Evolutionary conservation across 2,113 vertebrate species (phyloP).

Genomic region (Cheirogaleus medius): DNA sequence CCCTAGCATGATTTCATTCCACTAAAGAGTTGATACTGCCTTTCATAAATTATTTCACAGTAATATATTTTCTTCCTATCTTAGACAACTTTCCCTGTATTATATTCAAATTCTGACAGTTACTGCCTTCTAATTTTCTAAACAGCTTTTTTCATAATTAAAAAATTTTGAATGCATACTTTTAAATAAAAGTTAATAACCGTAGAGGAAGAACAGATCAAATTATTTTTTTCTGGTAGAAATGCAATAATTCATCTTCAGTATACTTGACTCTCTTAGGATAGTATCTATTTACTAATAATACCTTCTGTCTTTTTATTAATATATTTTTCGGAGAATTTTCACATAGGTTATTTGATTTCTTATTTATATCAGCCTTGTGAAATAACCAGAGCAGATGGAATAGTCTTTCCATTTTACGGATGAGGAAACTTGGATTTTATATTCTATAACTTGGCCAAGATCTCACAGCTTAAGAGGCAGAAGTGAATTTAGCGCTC

Average conservation of each 20-base stretch:
- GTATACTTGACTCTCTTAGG: background rate
- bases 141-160: conserved; percentile 12
- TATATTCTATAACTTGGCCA: background rate
- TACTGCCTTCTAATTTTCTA: conserved; percentile 1
- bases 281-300: conserved; percentile 19
- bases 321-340: conserved; percentile 52
- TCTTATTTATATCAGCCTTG: conserved; percentile 31
- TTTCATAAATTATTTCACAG: conserved; percentile 49
- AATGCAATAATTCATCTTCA: conserved; percentile 12
- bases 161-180: conserved; percentile 30
- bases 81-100: background rate
- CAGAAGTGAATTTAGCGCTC: conserved; percentile 20
- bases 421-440: conserved; percentile 3
- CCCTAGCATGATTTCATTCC: background rate
- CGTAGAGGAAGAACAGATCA: background rate
- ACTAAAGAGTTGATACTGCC: background rate
- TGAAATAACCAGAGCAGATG: conserved; percentile 33
- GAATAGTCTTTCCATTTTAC: conserved; percentile 5
- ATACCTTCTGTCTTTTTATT: background rate
- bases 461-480: background rate
- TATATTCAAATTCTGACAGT: conserved; percentile 17
- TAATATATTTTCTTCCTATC: background rate
- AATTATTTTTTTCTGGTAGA: background rate
- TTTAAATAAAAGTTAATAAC: background rate
- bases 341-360: conserved; percentile 52